Evolutionary conservation across 1,140 invertebrate species (phyloP), one percentile per base, ranked within the genome.

Genomic region (Chymomyza costata): DNA sequence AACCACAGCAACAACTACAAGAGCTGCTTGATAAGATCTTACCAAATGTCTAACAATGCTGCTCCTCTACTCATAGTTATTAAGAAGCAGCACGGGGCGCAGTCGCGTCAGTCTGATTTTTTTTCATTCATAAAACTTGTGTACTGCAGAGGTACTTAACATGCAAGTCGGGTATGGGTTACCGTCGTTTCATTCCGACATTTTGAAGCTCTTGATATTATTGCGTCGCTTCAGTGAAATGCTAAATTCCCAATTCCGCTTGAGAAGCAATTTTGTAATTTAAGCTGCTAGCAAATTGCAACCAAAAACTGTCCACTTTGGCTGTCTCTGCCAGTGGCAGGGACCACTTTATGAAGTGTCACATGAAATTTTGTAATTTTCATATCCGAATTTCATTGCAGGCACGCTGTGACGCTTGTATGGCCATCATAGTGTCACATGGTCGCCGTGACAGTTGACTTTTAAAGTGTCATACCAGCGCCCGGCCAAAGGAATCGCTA

Each of bases 311-410:
- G 3, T n/a, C 3, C 25, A 13, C 10, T 14, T 28, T 43, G 11
- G n/a, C 18, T 62, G 21, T 19, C 48, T 5, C 21, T 5, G 21
- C n/a, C 21, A 25, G 21, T 8, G 8, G 21, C 21, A 25, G 21
- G 21, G 17, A n/a, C 7, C 16, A 7, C 18, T 46, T 40, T 58
- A 51, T 56, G 39, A 73, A 80, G 73, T 78, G 71, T 78, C 71
- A 78, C 73, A 61, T 64, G 73, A 80, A 71, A 78, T 78, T 78
- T 70, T 60, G 71, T 78, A 80, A 78, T 78, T 80, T 78, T 78
- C 71, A 48, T 60, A 78, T 80, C 71, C 48, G 35, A 44, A 64
- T 44, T 30, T 34, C n/a, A 14, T 14, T 10, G 8, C 32, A 10
- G 32, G 3, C 32, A 10, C 32, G 32, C 32, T 8, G 32, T n/a